These are phyloP conservation scores for Buteo buteo DNA, from an alignment of 2,113 vertebrate species.

Conservation along the genomic window DNA sequence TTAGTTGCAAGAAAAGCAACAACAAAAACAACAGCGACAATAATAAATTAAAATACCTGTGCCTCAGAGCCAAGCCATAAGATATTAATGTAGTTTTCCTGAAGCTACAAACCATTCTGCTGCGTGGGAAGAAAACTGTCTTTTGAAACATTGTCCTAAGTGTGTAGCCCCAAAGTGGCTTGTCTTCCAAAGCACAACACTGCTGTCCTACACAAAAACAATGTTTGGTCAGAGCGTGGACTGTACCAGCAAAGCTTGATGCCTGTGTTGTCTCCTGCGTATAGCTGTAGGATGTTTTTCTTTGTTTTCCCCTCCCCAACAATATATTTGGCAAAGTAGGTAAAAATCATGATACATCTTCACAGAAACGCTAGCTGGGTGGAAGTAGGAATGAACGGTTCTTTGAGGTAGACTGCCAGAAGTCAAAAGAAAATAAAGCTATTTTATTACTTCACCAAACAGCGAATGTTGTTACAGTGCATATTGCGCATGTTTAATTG, in stretches of 20 bases:
- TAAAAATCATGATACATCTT: neutral
- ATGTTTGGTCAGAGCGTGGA: neutral
- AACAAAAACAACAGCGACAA: neutral
- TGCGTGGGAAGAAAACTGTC: neutral
- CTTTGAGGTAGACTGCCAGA: neutral
- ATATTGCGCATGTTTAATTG: neutral
- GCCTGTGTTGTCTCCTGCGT: neutral
- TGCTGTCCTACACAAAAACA: accelerated
- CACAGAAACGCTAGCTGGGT: neutral
- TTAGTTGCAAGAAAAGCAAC: neutral
- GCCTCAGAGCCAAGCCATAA: neutral
- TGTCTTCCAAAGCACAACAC: accelerated
- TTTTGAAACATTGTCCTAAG: neutral
- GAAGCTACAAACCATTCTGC: neutral
- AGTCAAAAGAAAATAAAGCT: neutral
- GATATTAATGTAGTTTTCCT: neutral
- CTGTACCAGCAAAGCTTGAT: neutral
- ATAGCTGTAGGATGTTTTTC: neutral
- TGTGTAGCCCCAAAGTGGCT: too few species aligned
- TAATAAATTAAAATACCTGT: neutral
- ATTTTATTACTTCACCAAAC: neutral
- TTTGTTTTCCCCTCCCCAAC: neutral
- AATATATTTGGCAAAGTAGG: neutral
- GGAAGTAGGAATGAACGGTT: neutral
- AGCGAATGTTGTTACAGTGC: neutral